These are phyloP conservation scores for Chloropsis cyanopogon DNA, from an alignment of 2,113 vertebrate species.

Conservation along the genomic window DNA sequence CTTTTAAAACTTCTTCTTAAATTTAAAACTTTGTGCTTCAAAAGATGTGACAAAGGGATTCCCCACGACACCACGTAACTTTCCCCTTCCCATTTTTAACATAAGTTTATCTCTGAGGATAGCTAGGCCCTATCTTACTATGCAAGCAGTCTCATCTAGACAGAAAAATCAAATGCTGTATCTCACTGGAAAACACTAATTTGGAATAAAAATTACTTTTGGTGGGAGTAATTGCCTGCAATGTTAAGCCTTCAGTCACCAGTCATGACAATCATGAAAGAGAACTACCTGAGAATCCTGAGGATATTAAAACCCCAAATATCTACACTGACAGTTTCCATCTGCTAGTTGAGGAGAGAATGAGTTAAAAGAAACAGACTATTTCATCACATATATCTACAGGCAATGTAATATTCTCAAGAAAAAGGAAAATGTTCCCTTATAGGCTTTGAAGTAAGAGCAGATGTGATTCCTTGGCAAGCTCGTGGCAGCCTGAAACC, in stretches of 20 bases:
- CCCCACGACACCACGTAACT: not conserved
- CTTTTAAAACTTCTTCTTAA: not conserved
- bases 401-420: slow-evolving; percentile 1
- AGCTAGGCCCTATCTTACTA: not conserved
- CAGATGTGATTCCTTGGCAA: slow-evolving; percentile 51
- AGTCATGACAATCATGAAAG: not conserved
- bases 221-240: not conserved
- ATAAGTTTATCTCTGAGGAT: not conserved
- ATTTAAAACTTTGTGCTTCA: not conserved
- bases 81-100: not conserved
- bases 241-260: not conserved
- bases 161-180: not conserved
- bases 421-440: not conserved
- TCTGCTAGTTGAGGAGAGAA: not conserved
- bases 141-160: not conserved
- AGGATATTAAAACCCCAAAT: not conserved
- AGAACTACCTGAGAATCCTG: not conserved
- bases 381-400: not conserved
- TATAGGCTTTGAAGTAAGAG: slow-evolving; percentile 17
- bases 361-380: not conserved
- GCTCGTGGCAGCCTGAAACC: not conserved
- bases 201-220: not conserved
- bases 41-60: not conserved
- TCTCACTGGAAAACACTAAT: not conserved
- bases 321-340: not conserved